Conservation (phyloP, 2,797 vertebrate genomes). For the Malurus splendens region DNA sequence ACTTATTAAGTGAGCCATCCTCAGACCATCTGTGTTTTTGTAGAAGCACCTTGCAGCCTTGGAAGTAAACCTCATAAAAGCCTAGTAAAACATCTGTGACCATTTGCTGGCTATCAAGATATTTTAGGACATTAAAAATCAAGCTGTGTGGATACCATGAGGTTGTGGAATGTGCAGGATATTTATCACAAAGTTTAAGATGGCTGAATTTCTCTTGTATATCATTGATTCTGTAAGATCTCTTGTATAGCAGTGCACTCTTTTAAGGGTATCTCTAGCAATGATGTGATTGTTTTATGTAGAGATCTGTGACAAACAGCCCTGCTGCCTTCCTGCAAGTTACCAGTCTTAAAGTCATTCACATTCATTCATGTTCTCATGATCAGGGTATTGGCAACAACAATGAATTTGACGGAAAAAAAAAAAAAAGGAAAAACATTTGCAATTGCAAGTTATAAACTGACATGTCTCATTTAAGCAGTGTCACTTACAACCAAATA, state of each 20-base stretch:
- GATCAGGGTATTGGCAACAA: background rate
- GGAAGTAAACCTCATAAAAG: background rate
- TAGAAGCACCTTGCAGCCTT: background rate
- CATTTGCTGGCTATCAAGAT: background rate
- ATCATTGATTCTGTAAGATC: background rate
- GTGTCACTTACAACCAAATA: conserved; percentile 43
- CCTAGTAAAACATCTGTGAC: background rate
- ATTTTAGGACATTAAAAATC: background rate
- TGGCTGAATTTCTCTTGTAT: background rate
- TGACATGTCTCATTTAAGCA: conserved; percentile 37
- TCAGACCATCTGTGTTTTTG: background rate
- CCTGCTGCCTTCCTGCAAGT: background rate
- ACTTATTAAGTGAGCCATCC: background rate
- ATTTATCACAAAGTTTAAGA: background rate
- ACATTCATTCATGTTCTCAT: background rate
- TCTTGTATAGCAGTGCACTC: background rate
- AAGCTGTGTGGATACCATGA: background rate
- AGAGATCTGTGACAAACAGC: background rate
- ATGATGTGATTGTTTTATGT: background rate
- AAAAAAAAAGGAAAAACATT: background rate
- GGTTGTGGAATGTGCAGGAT: background rate
- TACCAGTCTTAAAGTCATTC: background rate
- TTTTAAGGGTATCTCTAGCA: background rate
- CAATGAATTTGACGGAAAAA: background rate
- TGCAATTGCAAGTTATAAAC: conserved; percentile 3